Evolutionary conservation across 1,140 invertebrate species (phyloP), one percentile per base, ranked within the genome.

Genomic region (Bombus breviceps): DNA sequence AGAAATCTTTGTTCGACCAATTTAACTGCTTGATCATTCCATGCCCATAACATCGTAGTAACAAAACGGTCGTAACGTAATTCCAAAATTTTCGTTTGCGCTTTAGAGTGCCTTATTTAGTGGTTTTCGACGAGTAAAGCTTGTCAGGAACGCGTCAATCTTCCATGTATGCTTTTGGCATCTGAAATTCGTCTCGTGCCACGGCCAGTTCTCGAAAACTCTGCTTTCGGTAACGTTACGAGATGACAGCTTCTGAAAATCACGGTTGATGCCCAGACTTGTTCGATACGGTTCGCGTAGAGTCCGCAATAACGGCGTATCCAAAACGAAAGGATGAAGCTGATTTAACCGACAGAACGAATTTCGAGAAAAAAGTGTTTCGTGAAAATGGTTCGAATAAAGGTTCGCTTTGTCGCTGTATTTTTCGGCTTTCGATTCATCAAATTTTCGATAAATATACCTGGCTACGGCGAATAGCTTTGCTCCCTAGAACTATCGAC

Each of bases 131-230:
- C 9, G 43, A 43, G 71, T 43, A 41, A 53, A 75, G 75, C 66
- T 73, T 59, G 82, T 83, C 85, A 64, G 41, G 73, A n/a, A 73
- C 83, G 75, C 78, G 84, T 91, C 89, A 87, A 91, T 87, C 82
- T 89, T 85, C 76, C 79, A 69, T 39, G 80, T 74, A 73, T 88
- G 87, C 86, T 87, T 85, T 79, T 85, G 82, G 88, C 82, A 32
- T 66, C 69, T 76, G 87, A 83, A 59, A 74, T 87, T 73, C 39
- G 69, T 47, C 68, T 59, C 57, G 47, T 59, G 66, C 64, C 37
- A 69, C 39, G 69, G 64, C 64, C 41, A 72, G 34, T 78, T 41
- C 79, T 85, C 71, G 80, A 83, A 86, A 90, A 88, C 39, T 34
- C 62, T 6, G 41, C 34, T 39, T 9, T 18, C 34, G 43, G 43